A percentile compares a stretch with the other conserved stretches of the same genome.
Conservation (phyloP, 23 tunicate species). For the Oikopleura vanhoeffeni region DNA sequence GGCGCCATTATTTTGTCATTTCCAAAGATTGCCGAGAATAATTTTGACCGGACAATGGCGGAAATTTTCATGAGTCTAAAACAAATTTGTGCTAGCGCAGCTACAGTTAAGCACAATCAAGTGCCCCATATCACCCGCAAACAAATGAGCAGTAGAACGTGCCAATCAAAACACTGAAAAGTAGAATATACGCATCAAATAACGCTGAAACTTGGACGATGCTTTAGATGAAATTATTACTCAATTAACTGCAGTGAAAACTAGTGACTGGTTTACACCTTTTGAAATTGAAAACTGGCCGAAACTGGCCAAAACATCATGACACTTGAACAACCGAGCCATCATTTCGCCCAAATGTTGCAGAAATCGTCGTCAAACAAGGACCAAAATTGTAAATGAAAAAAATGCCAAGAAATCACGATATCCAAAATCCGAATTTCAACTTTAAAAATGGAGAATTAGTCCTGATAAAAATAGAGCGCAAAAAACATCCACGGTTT, state of each 20-base stretch:
- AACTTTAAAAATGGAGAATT: background rate
- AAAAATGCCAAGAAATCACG: background rate
- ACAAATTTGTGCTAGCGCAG: too few species aligned
- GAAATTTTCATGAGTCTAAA: background rate
- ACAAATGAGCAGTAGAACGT: background rate
- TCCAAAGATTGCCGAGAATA: background rate
- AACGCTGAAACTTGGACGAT: background rate
- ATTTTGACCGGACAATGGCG: background rate
- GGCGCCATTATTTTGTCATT: background rate
- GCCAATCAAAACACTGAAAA: background rate
- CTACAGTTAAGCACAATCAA: too few species aligned
- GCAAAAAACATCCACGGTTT: background rate
- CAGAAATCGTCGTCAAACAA: background rate
- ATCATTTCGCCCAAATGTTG: background rate
- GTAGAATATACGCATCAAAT: background rate
- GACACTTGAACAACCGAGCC: background rate
- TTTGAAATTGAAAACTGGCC: background rate
- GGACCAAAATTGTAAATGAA: background rate
- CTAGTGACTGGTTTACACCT: background rate
- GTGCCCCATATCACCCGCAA: background rate
- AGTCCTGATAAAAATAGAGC: background rate
- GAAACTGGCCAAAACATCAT: background rate
- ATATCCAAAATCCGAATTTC: background rate
- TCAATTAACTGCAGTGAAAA: background rate
- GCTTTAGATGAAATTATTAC: background rate